Percentiles rank a stretch among this genome's conserved stretches.
Conservation (phyloP, 2,113 vertebrate genomes). For the Poeciliopsis turrubarensis region DNA sequence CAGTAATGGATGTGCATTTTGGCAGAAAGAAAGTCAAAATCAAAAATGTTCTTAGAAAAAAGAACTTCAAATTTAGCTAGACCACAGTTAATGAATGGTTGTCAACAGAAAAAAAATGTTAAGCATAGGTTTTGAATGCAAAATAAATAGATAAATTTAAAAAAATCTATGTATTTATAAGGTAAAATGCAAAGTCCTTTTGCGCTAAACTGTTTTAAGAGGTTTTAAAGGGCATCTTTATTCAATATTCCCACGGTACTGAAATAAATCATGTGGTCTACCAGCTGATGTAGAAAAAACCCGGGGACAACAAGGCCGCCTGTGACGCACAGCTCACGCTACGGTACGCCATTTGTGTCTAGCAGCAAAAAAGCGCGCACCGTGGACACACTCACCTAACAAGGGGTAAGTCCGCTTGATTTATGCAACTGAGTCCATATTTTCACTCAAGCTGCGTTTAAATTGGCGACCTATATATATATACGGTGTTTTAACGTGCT, state of each 20-base stretch:
- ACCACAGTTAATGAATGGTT: too few relatives aligned
- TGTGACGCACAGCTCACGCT: conserved; percentile 79
- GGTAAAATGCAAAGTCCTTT: too few relatives aligned
- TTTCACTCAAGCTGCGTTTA: neutral
- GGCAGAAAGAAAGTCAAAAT: too few relatives aligned
- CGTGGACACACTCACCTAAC: conserved; percentile 58
- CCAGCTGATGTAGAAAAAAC: conserved; percentile 27
- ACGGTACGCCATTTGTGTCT: conserved; percentile 91
- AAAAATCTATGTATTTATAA: neutral
- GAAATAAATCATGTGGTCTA: conserved; percentile 29
- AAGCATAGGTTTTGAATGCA: too few relatives aligned
- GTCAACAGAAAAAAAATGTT: too few relatives aligned
- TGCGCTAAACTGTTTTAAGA: neutral
- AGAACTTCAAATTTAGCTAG: too few relatives aligned
- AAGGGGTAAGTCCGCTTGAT: conserved; percentile 68
- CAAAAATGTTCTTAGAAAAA: too few relatives aligned
- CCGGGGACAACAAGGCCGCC: neutral
- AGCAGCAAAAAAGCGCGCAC: conserved; percentile 86
- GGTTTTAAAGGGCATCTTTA: neutral
- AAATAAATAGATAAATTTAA: too few relatives aligned
- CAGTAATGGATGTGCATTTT: too few relatives aligned
- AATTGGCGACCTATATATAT: neutral
- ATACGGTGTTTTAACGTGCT: conserved; percentile 6
- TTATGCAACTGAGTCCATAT: neutral
- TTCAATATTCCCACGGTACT: neutral